Evolutionary conservation across 2,797 vertebrate species (phyloP), one percentile per base, ranked within the genome.

Genomic region (Hemitrygon akajei): DNA sequence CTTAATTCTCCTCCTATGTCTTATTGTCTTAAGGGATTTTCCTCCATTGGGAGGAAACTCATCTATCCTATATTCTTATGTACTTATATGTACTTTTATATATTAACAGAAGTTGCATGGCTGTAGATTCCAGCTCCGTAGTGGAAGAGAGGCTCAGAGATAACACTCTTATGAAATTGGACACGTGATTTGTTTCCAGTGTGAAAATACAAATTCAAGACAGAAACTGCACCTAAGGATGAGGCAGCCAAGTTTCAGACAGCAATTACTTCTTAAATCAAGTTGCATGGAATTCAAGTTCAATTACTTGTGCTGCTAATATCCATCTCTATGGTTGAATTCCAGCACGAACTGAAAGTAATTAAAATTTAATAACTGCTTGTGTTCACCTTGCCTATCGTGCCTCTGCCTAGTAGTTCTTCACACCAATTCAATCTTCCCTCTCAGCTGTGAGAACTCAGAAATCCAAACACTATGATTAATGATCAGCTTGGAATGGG

Each of bases 301-400:
- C 63, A 66, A 89, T 89, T 37, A 34, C 63, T 69, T 6, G 37
- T 66, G 63, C 86, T 37, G 18, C 37, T 89, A 37, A 69, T 37
- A 89, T 20, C 7, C n/a, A 22, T 69, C n/a, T 22, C 60, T 37
- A 63, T 18, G 34, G n/a, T 89, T 27, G n/a, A 87, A 66, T 63
- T 89, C n/a, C 86, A 89, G 63, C n/a, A 34, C 69, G 86, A 37
- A 89, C 66, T 89, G 86, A 89, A 89, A 34, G 86, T 69, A 89
- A 69, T 37, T 89, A 89, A 89, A 69, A 69, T 69, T 37, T 12
- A 69, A 37, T 89, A 69, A 89, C 69, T 89, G 12, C n/a, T 89
- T 34, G n/a, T 18, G 30, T 34, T 87, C 58, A 34, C 30, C 58
- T 34, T 69, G 63, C 86, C n/a, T 11, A 2, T 58, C 30, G 18